phyloP scores from a whole-genome alignment of 2,797 vertebrate genomes.

The Tadarida brasiliensis region DNA sequence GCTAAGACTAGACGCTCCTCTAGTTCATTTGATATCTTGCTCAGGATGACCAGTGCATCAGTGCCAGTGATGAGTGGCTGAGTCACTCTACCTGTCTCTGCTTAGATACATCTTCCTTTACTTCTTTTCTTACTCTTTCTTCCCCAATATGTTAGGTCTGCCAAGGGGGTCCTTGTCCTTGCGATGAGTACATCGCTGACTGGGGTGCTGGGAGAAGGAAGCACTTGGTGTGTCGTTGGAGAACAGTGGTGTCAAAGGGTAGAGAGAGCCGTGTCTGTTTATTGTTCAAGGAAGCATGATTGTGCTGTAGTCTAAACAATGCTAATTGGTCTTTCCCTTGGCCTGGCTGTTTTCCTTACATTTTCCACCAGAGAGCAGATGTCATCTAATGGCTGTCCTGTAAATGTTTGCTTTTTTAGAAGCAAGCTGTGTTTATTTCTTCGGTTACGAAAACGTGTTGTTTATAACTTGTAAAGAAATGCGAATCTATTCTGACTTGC shows the following conservation, averaged over 20 bases:
- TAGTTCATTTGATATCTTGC: neutral
- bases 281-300: neutral
- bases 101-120: neutral
- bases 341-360: slow-evolving; percentile 68
- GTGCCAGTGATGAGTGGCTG: neutral
- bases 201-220: neutral
- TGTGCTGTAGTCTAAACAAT: slow-evolving; percentile 64
- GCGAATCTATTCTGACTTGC: slow-evolving; percentile 71
- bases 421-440: slow-evolving; percentile 75
- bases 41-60: neutral
- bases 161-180: neutral
- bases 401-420: slow-evolving; percentile 79
- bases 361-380: slow-evolving; percentile 75
- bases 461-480: slow-evolving; percentile 76
- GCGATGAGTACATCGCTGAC: no score
- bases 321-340: slow-evolving; percentile 75
- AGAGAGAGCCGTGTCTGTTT: slow-evolving; percentile 47
- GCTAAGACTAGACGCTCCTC: neutral
- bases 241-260: neutral
- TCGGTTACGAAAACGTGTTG: slow-evolving; percentile 62
- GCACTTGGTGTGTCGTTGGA: neutral
- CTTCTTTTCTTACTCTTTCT: neutral
- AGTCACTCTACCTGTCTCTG: neutral
- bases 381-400: slow-evolving; percentile 78
- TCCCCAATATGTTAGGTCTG: neutral